phyloP scores from a whole-genome alignment of 2,113 vertebrate species.

The Alligator sinensis region DNA sequence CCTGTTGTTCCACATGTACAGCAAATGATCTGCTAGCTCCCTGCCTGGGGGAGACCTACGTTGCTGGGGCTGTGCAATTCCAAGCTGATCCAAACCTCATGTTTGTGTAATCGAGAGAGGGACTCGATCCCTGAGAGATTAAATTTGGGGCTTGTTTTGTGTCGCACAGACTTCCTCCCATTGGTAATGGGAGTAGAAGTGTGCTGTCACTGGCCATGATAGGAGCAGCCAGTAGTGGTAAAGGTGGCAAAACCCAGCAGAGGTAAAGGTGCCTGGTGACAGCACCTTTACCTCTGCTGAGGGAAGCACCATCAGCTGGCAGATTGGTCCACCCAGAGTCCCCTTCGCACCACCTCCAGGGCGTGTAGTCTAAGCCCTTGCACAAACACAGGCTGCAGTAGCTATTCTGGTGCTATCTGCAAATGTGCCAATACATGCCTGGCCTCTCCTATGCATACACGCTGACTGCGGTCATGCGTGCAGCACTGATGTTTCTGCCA shows the following conservation, averaged over 20 bases:
- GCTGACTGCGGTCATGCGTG: not conserved
- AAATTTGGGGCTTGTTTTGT: not conserved
- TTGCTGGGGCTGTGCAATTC: not conserved
- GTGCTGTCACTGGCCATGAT: no score
- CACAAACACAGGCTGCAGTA: no score
- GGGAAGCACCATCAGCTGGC: no score
- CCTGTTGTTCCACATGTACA: not conserved
- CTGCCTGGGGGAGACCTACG: not conserved
- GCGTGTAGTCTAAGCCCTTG: not conserved
- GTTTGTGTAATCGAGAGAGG: not conserved
- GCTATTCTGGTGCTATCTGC: no score
- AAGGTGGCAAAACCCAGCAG: no score
- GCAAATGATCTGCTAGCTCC: not conserved
- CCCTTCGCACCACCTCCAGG: no score
- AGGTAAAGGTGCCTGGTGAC: no score
- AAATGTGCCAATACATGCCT: not conserved
- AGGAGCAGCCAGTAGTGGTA: no score
- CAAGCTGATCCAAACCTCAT: not conserved
- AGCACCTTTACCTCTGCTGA: no score
- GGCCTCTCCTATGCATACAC: not conserved
- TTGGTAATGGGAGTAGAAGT: no score
- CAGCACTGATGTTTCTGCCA: not conserved
- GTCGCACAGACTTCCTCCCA: no score
- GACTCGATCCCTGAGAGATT: not conserved
- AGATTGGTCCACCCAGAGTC: no score